Evolutionary conservation across 1,140 invertebrate genomes (phyloP).

Genomic region (Trichoplusia ni): DNA sequence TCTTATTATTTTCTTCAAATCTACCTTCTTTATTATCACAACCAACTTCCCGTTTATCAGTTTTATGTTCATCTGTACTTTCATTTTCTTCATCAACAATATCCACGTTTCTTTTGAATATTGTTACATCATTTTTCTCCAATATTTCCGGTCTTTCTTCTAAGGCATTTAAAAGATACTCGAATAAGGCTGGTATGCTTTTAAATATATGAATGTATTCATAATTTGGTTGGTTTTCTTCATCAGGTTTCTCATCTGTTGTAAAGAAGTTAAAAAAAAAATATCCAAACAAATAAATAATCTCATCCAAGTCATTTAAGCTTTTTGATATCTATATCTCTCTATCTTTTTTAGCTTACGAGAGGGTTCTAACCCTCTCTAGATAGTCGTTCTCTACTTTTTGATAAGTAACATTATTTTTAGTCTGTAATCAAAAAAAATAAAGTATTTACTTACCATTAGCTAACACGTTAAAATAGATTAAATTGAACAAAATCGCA

Average conservation of each 20-base stretch:
- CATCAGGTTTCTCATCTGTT: not conserved
- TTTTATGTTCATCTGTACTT: not conserved
- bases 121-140: conserved; percentile 46
- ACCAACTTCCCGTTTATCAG: not conserved
- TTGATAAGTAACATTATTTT: no score
- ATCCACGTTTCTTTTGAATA: conserved; percentile 32
- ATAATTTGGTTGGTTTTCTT: conserved; percentile 1
- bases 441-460: not conserved
- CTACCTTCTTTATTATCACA: not conserved
- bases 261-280: not conserved
- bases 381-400: no score
- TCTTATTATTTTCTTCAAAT: not conserved
- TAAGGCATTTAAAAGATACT: conserved; percentile 46
- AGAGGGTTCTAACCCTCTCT: no score
- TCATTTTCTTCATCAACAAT: conserved; percentile 2
- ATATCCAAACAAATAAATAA: no score
- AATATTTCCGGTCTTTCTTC: conserved; percentile 51
- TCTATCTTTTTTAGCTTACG: no score
- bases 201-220: conserved; percentile 48
- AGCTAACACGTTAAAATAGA: not conserved
- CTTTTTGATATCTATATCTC: no score
- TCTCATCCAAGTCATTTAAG: no score
- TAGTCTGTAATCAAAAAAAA: no score
- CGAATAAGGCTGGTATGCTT: conserved; percentile 47
- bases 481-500: not conserved